phyloP scores from a whole-genome alignment of 2,888 invertebrate species.

The Coenonympha glycerion region DNA sequence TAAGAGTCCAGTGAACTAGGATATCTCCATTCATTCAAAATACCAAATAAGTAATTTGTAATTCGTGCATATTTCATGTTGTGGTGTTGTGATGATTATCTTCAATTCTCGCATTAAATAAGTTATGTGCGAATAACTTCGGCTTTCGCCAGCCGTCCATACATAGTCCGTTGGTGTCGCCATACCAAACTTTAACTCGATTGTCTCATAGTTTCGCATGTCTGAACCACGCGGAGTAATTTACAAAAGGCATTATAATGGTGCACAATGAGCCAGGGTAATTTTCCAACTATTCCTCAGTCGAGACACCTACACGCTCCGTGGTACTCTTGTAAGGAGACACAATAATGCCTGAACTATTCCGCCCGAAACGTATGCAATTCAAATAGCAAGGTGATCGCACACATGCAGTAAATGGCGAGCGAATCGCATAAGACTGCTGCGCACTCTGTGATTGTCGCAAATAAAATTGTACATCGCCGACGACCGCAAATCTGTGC shows the following conservation, averaged over 20 bases:
- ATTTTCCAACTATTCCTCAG: constrained; percentile 21
- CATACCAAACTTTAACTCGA: constrained; percentile 14
- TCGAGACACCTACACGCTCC: constrained; percentile 31
- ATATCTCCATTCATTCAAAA: no score
- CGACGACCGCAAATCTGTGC: no score
- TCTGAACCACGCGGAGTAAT: constrained; percentile 14
- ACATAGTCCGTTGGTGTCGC: neutral
- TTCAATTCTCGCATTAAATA: no score
- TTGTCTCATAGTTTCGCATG: constrained; percentile 20
- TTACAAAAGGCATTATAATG: constrained; percentile 28
- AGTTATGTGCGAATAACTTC: no score
- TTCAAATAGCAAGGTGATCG: constrained; percentile 7
- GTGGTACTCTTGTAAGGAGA: constrained; percentile 28
- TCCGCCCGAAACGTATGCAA: constrained; percentile 30
- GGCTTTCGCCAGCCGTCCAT: neutral
- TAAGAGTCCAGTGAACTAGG: no score
- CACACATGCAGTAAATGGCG: no score
- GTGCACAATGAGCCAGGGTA: constrained; percentile 25
- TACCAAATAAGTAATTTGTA: no score
- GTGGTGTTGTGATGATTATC: no score
- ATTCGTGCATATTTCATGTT: no score
- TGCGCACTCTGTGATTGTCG: no score
- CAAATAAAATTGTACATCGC: no score
- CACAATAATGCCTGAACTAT: constrained; percentile 31
- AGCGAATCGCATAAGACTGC: no score